Base-by-base conservation (phyloP, 2,113 vertebrate genomes). In the Benthochromis sp. region DNA sequence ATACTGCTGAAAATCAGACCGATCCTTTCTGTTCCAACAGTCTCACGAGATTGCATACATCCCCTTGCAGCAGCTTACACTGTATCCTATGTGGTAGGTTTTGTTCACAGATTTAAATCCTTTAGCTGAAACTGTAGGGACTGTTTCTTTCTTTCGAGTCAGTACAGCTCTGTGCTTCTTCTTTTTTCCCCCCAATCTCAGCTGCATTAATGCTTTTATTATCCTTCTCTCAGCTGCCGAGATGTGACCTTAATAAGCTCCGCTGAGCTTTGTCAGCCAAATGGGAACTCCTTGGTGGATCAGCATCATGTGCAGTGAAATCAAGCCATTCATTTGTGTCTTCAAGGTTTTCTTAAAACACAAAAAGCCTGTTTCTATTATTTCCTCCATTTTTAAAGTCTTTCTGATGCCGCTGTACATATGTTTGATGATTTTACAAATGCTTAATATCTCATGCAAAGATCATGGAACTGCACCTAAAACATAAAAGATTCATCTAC, bases 201-300 rank as follows among this genome's bases (percentile, higher is more conserved):
- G 71, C 81, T 50, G n/a, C 88, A 47, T 4, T 71, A 82, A 61
- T 85, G 52, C 27, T 82, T 86, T 86, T 8, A 69, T 81, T 45
- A 38, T 29, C 71, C n/a, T 69, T 78, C 76, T 63, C 85, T 84
- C 87, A 85, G 92, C 89, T 85, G 86, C 84, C 24, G 36, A 59
- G 83, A 69, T 11, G 86, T 82, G 82, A 87, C 85, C 88, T 92
- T 95, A 92, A 93, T 92, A 86, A 92, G 91, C 86, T 86, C 90
- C 89, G 24, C 85, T 59, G 93, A 91, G 93, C 85, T 84, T 92
- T 91, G 73, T 7, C 6, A 31, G 84, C 83, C 92, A 84, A 59
- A 17, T 38, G 90, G 86, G 89, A 93, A 21, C 79, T 89, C 38
- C 87, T 90, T n/a, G 31, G 82, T 63, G 80, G 7, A 61, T 38